Percentiles rank a stretch among this genome's conserved stretches.
Conservation (phyloP, 2,113 vertebrate species). For the Chlamydotis undulata region DNA sequence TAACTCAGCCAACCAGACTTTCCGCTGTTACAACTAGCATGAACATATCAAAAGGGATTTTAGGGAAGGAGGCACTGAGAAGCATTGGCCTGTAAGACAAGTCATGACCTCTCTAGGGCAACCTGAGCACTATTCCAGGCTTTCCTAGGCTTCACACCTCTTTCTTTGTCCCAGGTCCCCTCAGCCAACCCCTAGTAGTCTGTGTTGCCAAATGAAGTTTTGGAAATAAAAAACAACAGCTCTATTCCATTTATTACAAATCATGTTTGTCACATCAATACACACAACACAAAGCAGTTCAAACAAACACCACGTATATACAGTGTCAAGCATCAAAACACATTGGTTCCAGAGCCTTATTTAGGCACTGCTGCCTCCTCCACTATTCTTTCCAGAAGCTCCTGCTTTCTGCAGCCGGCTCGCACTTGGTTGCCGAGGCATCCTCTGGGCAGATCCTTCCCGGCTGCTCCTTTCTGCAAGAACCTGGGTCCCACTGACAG, state of each 20-base stretch:
- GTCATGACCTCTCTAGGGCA: not conserved
- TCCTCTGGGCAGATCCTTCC: conserved; percentile 82
- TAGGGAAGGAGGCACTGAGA: not conserved
- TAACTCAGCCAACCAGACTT: not conserved
- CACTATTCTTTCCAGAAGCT: conserved; percentile 79
- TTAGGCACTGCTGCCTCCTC: conserved; percentile 78
- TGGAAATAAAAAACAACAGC: not conserved
- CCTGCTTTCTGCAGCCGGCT: conserved; percentile 82
- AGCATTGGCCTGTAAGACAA: not conserved
- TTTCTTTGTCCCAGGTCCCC: not conserved
- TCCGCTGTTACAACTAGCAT: not conserved
- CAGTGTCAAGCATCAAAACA: not conserved
- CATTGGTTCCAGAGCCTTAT: not conserved
- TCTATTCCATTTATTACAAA: not conserved
- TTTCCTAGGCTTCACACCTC: not conserved
- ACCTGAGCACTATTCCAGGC: not conserved
- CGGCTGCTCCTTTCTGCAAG: conserved; percentile 76
- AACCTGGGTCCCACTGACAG: conserved; percentile 36
- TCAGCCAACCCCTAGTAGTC: not conserved
- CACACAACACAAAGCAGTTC: not conserved
- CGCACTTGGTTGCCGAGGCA: conserved; percentile 85
- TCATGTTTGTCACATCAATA: not conserved
- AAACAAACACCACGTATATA: not conserved
- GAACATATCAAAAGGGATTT: not conserved
- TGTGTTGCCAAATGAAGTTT: fast-evolving